These are phyloP conservation scores for Yponomeuta evonymella DNA, from an alignment of 2,888 invertebrate genomes.

Conservation along the genomic window DNA sequence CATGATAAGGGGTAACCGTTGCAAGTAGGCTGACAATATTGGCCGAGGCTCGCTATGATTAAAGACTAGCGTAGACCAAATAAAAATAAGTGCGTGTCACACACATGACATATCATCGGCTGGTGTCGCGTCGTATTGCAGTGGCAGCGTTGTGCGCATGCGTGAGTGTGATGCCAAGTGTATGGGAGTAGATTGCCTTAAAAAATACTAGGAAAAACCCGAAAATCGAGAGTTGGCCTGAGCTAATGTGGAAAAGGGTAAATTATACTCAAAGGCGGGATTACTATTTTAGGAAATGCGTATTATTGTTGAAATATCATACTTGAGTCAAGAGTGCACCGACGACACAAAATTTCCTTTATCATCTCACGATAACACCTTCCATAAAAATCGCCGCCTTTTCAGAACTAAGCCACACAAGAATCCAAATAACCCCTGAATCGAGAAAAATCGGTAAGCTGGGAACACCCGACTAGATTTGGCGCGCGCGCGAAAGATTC, in stretches of 20 bases:
- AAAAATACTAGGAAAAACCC: neutral
- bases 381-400: no score
- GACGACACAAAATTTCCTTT: no score
- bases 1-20: no score
- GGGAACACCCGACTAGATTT: constrained; percentile 42
- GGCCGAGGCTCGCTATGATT: neutral
- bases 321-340: no score
- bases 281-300: no score
- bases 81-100: constrained; percentile 51
- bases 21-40: no score
- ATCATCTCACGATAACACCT: no score
- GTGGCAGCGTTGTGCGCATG: constrained; percentile 56
- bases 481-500: constrained; percentile 69
- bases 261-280: no score
- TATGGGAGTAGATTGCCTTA: neutral
- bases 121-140: constrained; percentile 61
- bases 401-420: neutral
- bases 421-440: neutral
- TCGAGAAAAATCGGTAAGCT: neutral
- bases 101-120: constrained; percentile 20
- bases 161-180: constrained; percentile 41
- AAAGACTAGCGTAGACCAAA: constrained; percentile 23
- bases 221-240: neutral
- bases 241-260: no score
- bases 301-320: no score